phyloP scores from a whole-genome alignment of 1,140 invertebrate species.

The Drosophila novamexicana region DNA sequence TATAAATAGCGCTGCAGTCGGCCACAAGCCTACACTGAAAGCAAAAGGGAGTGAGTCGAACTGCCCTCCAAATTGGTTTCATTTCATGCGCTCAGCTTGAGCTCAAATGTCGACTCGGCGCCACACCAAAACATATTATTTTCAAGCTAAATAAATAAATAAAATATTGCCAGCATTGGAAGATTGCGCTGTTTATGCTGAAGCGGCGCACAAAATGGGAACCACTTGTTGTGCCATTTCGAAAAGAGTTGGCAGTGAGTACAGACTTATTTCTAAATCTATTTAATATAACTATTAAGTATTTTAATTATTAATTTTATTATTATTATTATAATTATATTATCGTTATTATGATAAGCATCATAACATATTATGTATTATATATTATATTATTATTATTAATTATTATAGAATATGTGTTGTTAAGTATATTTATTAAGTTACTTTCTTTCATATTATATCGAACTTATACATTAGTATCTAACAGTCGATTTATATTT shows the following conservation, averaged over 20 bases:
- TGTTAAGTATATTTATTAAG: no score
- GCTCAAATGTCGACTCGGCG: not conserved
- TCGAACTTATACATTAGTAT: no score
- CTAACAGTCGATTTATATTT: no score
- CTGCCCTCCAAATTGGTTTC: not conserved
- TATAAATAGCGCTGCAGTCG: not conserved
- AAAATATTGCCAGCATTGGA: not conserved
- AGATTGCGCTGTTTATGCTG: not conserved
- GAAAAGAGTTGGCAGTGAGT: constrained; percentile 11
- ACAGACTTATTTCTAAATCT: not conserved
- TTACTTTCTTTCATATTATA: no score
- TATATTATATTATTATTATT: no score
- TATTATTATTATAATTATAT: no score
- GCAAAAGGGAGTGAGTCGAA: not conserved
- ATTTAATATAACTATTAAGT: not conserved
- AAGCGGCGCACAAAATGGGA: not conserved
- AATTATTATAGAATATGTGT: no score
- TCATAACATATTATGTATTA: no score
- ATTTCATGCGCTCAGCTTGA: constrained; percentile 11
- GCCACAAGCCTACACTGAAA: not conserved
- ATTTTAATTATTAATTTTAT: no score
- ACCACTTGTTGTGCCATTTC: not conserved
- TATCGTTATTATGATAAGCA: no score
- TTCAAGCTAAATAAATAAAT: constrained; percentile 7
- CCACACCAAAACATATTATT: not conserved